Base-by-base conservation (phyloP, 2,888 invertebrate genomes). In the Leucophora obtusa region DNA sequence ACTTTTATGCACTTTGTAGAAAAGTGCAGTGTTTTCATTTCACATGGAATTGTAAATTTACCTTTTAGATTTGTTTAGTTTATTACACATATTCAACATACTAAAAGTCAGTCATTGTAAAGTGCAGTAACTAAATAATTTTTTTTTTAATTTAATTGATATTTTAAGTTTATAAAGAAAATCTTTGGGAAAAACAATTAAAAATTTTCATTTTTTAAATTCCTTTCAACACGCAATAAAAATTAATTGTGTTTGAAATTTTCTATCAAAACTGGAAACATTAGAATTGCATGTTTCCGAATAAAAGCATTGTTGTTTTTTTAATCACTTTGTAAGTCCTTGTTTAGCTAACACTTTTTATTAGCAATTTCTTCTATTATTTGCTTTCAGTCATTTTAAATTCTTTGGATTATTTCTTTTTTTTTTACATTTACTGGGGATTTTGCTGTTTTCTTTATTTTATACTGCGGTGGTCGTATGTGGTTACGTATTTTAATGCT, bases 401-500 rank as follows among this genome's bases (percentile, higher is more conserved):
- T 59, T 75, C 50, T 15, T 62, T 50, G 72, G 71, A 79, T 79
- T 69, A 74, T 63, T 66, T 62, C 38, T 62, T 14, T n/a, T 14
- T n/a, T 47, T 78, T 54, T 72, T 73, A 68, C 60, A 62, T 68
- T 72, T 68, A 59, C 17, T 69, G 28, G 28, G 28, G 28, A 28
- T 28, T 28, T 28, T 28, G 28, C 28, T 28, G 28, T 28, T 28
- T 28, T 28, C 28, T 69, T 66, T 69, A 60, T 58, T 69, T 65
- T 51, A 47, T 53, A 72, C 69, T 74, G 73, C 66, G 79, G 79
- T 79, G 69, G 65, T 28, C 69, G 74, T 70, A 72, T 81, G 81
- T 77, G 80, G 80, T 83, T 81, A 70, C 69, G 79, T 82, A 69
- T 82, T 66, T 75, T 84, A 84, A 84, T 83, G 63, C 82, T 71